Evolutionary conservation across 2,888 invertebrate genomes (phyloP).

Genomic region (Catocala nupta): DNA sequence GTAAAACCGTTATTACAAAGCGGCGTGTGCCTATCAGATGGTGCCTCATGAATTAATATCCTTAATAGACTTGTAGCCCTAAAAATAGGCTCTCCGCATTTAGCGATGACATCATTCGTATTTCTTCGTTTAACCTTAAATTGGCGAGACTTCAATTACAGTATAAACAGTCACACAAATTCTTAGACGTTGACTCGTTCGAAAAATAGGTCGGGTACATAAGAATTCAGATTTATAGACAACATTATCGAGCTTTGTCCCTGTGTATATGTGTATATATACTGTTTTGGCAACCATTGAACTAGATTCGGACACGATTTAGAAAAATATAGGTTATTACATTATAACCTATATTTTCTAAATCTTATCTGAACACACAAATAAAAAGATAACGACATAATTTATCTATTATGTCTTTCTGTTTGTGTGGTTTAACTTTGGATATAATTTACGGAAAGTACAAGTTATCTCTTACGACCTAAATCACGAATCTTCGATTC

Average conservation of each 20-base stretch:
- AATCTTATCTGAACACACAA: too few relatives aligned
- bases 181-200: slow-evolving; percentile 59
- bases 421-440: too few relatives aligned
- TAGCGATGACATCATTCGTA: slow-evolving; percentile 54
- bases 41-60: slow-evolving; percentile 8
- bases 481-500: too few relatives aligned
- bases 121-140: slow-evolving; percentile 54
- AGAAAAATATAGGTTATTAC: not conserved
- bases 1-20: not conserved
- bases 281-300: slow-evolving; percentile 3
- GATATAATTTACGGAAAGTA: too few relatives aligned
- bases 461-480: too few relatives aligned
- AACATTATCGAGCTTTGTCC: slow-evolving; percentile 6
- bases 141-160: slow-evolving; percentile 57
- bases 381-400: too few relatives aligned
- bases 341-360: too few relatives aligned
- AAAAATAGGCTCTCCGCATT: slow-evolving; percentile 39
- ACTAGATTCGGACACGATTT: slow-evolving; percentile 3
- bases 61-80: slow-evolving; percentile 25
- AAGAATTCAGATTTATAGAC: slow-evolving; percentile 23
- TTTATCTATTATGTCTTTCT: too few relatives aligned
- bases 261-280: slow-evolving; percentile 1
- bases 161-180: slow-evolving; percentile 48
- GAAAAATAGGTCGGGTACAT: slow-evolving; percentile 43
- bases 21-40: not conserved